Percentiles rank a stretch among this genome's conserved stretches.
Evolutionary conservation across 2,888 invertebrate genomes (phyloP).

Genomic region (Rhagophthalmus giganteus): DNA sequence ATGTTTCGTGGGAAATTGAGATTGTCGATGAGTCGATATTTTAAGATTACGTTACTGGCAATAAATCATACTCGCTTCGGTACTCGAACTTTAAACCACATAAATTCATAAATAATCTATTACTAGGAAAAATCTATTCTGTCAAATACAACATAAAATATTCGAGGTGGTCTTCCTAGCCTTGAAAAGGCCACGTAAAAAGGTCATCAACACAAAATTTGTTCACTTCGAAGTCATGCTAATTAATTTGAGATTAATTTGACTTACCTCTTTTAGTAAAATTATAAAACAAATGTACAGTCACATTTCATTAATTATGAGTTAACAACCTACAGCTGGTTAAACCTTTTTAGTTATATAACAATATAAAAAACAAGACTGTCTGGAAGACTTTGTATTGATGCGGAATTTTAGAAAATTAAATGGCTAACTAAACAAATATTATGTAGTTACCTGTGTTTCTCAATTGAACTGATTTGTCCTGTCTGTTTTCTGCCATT

Average conservation of each 20-base stretch:
- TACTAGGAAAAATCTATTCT: conserved; percentile 7
- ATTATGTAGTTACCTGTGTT: conserved; percentile 50
- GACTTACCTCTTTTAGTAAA: not conserved
- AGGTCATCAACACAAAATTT: conserved; percentile 19
- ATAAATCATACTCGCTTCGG: too few species aligned
- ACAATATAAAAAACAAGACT: conserved; percentile 40
- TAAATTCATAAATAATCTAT: too few species aligned
- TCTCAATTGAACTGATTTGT: conserved; percentile 52
- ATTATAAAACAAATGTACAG: conserved; percentile 17
- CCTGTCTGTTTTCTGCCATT: conserved; percentile 57
- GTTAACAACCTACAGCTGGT: conserved; percentile 52
- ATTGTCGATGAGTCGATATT: too few species aligned
- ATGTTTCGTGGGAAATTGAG: conserved; percentile 1
- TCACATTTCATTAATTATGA: conserved; percentile 28
- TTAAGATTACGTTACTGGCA: too few species aligned
- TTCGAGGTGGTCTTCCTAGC: conserved; percentile 20
- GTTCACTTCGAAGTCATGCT: not conserved
- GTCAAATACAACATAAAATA: conserved; percentile 4
- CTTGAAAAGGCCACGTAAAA: conserved; percentile 23
- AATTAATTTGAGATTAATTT: conserved; percentile 10
- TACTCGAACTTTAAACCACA: too few species aligned
- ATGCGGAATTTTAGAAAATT: too few species aligned
- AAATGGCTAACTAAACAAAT: too few species aligned
- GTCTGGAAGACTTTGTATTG: too few species aligned
- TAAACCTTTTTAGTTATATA: conserved; percentile 53